Evolutionary conservation across 2,113 vertebrate species (phyloP).

Genomic region (Podilymbus podiceps): DNA sequence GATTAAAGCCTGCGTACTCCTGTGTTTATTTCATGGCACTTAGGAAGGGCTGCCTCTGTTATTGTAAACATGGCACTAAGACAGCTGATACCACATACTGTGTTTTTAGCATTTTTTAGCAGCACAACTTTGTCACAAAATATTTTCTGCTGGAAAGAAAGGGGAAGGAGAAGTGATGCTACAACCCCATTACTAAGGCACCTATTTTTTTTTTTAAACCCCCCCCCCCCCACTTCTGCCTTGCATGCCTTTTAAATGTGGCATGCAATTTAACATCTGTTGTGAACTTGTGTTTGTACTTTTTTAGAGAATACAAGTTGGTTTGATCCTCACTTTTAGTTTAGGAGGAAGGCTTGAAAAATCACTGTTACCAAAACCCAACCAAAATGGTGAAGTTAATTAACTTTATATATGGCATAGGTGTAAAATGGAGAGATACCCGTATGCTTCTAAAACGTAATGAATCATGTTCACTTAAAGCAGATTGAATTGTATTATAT

Average conservation of each 20-base stretch:
- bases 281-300: neutral
- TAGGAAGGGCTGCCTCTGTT: neutral
- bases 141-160: neutral
- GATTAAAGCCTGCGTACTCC: neutral
- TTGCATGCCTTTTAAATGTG: neutral
- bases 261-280: neutral
- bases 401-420: neutral
- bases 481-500: neutral
- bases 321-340: neutral
- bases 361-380: neutral
- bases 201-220: neutral
- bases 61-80: neutral
- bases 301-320: neutral
- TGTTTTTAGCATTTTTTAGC: neutral
- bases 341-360: neutral
- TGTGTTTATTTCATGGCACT: neutral
- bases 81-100: neutral
- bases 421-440: neutral
- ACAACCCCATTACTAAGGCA: neutral
- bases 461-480: neutral
- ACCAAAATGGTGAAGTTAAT: neutral
- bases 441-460: neutral
- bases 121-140: neutral
- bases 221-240: neutral
- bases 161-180: neutral